Percentiles rank a stretch among this genome's conserved stretches.
Conservation (phyloP, 2,113 vertebrate species). For the Myrmophylax atrothorax region DNA sequence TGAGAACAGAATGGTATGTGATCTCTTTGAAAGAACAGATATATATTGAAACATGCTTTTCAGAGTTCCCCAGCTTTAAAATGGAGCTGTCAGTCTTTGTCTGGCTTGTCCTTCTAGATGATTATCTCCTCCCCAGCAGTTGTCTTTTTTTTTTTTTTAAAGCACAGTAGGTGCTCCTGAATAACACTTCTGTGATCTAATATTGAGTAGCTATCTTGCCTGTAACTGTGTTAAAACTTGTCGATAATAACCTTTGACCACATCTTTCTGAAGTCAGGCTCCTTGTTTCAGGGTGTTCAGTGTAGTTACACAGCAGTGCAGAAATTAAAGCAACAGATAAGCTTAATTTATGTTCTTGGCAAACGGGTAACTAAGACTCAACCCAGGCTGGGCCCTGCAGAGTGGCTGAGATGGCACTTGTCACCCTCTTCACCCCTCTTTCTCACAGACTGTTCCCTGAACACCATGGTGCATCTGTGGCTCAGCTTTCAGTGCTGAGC, state of each 20-base stretch:
- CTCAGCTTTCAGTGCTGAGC: not conserved
- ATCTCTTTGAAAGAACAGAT: not conserved
- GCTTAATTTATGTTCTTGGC: slow-evolving; percentile 19
- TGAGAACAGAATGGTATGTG: not conserved
- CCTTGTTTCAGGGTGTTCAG: not conserved
- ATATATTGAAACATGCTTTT: not conserved
- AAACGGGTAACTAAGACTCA: slow-evolving; percentile 13
- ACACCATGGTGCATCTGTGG: accelerated
- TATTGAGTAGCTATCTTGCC: not conserved
- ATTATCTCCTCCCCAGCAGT: not conserved
- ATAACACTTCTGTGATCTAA: not conserved
- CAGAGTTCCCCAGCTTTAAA: not conserved
- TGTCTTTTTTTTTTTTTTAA: not conserved
- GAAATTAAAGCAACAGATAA: not conserved
- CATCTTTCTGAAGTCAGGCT: not conserved
- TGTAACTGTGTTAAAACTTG: not conserved
- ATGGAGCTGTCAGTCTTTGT: not conserved
- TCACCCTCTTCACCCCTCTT: not conserved
- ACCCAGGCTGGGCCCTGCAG: not conserved
- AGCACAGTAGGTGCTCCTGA: not conserved
- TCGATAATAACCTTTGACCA: not conserved
- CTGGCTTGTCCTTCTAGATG: not conserved
- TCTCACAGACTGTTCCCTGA: not conserved
- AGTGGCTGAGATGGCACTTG: not conserved
- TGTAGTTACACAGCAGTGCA: not conserved